Percentiles rank a stretch among this genome's conserved stretches.
Evolutionary conservation across 2,888 invertebrate species (phyloP).

Genomic region (Leptarthrus brevirostris): DNA sequence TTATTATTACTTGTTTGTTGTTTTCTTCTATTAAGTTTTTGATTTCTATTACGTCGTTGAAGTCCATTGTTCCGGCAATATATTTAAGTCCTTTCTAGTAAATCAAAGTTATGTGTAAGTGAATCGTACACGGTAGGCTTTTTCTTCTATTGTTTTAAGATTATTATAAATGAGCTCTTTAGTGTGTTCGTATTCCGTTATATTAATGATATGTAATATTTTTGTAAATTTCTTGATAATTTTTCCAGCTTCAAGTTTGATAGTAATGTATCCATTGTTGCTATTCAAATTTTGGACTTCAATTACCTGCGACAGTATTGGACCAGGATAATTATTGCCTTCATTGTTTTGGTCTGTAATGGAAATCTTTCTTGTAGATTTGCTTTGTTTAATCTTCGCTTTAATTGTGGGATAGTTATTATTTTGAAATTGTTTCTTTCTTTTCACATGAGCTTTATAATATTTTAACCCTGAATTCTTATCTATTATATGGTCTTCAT

Average conservation of each 20-base stretch:
- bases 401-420: conserved; percentile 49
- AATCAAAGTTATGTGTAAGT: background rate
- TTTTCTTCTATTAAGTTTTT: conserved; percentile 43
- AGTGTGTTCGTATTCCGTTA: conserved; percentile 47
- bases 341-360: conserved; percentile 10
- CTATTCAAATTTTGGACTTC: conserved; percentile 52
- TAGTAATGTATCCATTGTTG: conserved; percentile 53
- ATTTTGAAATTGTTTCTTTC: conserved; percentile 52
- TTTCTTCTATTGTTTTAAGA: conserved; percentile 42
- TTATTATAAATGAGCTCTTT: conserved; percentile 45
- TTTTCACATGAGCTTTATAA: conserved; percentile 53
- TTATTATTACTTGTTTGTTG: conserved; percentile 46
- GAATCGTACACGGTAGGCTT: background rate
- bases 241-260: conserved; percentile 48
- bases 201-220: conserved; percentile 53
- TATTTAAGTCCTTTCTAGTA: conserved; percentile 51
- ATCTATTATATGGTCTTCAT: conserved; percentile 52
- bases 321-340: too few species aligned
- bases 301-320: conserved; percentile 43
- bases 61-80: conserved; percentile 54
- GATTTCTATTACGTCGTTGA: conserved; percentile 51
- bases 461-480: conserved; percentile 52
- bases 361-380: conserved; percentile 1
- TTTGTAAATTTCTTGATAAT: conserved; percentile 50
- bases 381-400: conserved; percentile 4